These are phyloP conservation scores for Pionites leucogaster DNA, from an alignment of 2,113 vertebrate genomes.

Conservation along the genomic window DNA sequence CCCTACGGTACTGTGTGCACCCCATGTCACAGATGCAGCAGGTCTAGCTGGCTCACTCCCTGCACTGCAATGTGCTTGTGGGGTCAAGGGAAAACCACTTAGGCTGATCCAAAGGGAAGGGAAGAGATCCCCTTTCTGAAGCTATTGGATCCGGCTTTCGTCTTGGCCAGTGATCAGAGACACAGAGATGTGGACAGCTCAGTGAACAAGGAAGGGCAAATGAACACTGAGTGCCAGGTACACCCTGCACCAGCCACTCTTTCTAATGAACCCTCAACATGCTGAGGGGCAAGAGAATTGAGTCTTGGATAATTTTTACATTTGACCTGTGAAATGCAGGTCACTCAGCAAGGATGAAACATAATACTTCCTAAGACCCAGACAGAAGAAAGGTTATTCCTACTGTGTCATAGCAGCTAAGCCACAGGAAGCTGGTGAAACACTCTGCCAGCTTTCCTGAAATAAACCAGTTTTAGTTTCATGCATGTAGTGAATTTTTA, in stretches of 20 bases:
- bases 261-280: neutral
- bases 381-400: constrained; percentile 58
- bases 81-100: neutral
- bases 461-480: constrained; percentile 56
- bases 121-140: neutral
- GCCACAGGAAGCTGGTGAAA: constrained; percentile 52
- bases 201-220: neutral
- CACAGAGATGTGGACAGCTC: fast-evolving
- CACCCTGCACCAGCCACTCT: neutral
- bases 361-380: constrained; percentile 53
- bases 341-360: constrained; percentile 49
- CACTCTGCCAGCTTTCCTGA: constrained; percentile 43
- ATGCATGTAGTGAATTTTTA: constrained; percentile 28
- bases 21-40: neutral
- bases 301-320: constrained; percentile 37
- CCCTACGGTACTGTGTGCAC: fast-evolving
- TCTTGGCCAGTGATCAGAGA: neutral
- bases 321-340: constrained; percentile 46
- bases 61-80: neutral
- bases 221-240: neutral
- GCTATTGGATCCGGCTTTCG: neutral
- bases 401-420: constrained; percentile 50
- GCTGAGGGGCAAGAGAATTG: neutral
- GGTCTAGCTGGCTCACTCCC: neutral
- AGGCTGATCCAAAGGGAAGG: neutral